These are phyloP conservation scores for Pagetopsis macropterus DNA, from an alignment of 2,797 vertebrate species.

Conservation along the genomic window DNA sequence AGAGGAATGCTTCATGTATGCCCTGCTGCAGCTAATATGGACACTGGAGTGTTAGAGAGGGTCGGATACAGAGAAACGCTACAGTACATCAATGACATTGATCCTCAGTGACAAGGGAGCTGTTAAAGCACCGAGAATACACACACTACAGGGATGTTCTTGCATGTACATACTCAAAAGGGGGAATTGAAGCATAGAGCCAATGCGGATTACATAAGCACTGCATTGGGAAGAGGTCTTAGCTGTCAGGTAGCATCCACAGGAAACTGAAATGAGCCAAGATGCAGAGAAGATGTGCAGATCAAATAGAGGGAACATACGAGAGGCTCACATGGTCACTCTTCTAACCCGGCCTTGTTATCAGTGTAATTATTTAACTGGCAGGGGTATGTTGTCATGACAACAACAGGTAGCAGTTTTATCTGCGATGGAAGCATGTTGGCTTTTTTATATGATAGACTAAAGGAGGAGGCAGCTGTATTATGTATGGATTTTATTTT, in stretches of 20 bases:
- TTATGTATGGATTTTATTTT: conserved; percentile 12
- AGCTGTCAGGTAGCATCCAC: conserved; percentile 41
- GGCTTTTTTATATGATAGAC: conserved; percentile 5
- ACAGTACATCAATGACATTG: conserved; percentile 57
- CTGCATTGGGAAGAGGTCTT: conserved; percentile 59
- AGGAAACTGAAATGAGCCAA: conserved; percentile 37
- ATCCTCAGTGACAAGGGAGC: conserved; percentile 70
- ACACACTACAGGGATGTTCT: conserved; percentile 66
- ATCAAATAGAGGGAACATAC: conserved; percentile 16
- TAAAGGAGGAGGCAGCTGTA: neutral
- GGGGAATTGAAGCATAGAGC: conserved; percentile 67
- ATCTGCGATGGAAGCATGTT: conserved; percentile 33
- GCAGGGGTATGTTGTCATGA: conserved; percentile 68
- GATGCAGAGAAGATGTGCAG: conserved; percentile 13
- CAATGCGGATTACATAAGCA: conserved; percentile 75
- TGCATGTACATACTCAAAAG: conserved; percentile 62
- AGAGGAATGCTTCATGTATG: neutral
- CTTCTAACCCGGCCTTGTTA: neutral
- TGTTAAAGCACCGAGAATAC: conserved; percentile 61
- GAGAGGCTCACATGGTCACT: neutral
- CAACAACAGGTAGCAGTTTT: conserved; percentile 66
- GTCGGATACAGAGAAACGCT: conserved; percentile 12
- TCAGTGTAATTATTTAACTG: conserved; percentile 4
- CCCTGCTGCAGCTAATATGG: conserved; percentile 18
- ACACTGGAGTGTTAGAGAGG: conserved; percentile 33